Evolutionary conservation across 1,140 invertebrate species (phyloP).

Genomic region (Aphelenchoides fujianensis): DNA sequence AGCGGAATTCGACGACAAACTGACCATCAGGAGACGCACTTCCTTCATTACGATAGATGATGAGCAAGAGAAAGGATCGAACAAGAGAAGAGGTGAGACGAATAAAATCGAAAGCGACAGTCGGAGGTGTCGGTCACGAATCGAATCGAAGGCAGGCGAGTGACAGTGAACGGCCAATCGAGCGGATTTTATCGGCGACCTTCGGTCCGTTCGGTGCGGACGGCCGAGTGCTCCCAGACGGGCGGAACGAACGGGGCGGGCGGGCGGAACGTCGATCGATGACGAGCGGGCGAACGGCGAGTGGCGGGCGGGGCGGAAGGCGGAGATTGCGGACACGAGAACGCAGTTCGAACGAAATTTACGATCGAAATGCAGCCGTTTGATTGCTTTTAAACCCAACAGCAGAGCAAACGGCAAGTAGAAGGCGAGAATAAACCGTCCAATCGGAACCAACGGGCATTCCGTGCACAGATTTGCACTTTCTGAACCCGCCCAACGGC

Average conservation of each 20-base stretch:
- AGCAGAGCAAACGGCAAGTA: too few relatives aligned
- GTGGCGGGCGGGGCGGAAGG: background rate
- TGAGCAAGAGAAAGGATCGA: background rate
- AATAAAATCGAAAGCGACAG: too few relatives aligned
- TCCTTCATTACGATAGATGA: background rate
- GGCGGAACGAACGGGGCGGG: background rate
- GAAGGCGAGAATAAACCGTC: too few relatives aligned
- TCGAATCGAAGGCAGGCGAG: background rate
- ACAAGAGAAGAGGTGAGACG: too few relatives aligned
- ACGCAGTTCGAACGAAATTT: background rate
- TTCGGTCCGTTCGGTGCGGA: too few relatives aligned
- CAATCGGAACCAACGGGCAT: too few relatives aligned
- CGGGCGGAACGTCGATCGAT: background rate
- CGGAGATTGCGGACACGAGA: background rate
- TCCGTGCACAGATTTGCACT: too few relatives aligned
- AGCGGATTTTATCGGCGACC: background rate
- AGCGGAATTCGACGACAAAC: conserved; percentile 6
- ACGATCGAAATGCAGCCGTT: too few relatives aligned
- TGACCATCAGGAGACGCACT: background rate
- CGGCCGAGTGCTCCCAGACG: too few relatives aligned
- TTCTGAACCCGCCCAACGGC: too few relatives aligned
- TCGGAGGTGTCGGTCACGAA: too few relatives aligned
- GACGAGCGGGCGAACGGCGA: background rate
- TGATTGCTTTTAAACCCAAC: too few relatives aligned
- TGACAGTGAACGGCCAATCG: background rate